These are phyloP conservation scores for Salmo trutta DNA, from an alignment of 2,797 vertebrate genomes.

Conservation along the genomic window DNA sequence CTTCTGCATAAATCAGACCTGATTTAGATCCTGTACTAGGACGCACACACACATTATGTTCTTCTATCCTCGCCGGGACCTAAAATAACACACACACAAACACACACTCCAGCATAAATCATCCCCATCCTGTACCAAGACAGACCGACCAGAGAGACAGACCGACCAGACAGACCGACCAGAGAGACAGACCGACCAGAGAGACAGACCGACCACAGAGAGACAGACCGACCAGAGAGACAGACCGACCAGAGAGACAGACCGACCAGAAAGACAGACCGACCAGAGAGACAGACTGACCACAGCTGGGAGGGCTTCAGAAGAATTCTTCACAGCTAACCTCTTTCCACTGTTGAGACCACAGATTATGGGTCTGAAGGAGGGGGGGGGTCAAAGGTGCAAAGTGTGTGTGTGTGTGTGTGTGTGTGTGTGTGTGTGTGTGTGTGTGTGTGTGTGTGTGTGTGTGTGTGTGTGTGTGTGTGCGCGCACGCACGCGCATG, in stretches of 20 bases:
- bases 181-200: constrained; percentile 11
- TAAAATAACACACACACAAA: neutral
- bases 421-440: constrained; percentile 4
- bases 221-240: no score
- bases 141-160: constrained; percentile 4
- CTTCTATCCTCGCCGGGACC: no score
- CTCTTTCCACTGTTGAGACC: constrained; percentile 12
- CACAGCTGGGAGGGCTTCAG: constrained; percentile 21
- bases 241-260: no score
- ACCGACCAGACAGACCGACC: no score
- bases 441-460: neutral
- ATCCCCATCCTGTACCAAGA: constrained; percentile 15
- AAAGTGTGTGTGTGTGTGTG: neutral
- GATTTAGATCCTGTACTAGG: neutral
- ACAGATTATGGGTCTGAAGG: constrained; percentile 20
- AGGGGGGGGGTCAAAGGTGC: neutral
- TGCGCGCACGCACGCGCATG: no score
- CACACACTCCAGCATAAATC: neutral
- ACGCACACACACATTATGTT: no score
- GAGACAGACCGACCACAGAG: neutral
- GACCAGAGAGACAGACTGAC: neutral
- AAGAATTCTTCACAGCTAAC: constrained; percentile 15
- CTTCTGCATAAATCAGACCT: constrained; percentile 11
- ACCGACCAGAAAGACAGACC: no score
- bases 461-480: constrained; percentile 9